Conservation (phyloP, 2,888 invertebrate genomes). For the Harpagoxenus sublaevis region DNA sequence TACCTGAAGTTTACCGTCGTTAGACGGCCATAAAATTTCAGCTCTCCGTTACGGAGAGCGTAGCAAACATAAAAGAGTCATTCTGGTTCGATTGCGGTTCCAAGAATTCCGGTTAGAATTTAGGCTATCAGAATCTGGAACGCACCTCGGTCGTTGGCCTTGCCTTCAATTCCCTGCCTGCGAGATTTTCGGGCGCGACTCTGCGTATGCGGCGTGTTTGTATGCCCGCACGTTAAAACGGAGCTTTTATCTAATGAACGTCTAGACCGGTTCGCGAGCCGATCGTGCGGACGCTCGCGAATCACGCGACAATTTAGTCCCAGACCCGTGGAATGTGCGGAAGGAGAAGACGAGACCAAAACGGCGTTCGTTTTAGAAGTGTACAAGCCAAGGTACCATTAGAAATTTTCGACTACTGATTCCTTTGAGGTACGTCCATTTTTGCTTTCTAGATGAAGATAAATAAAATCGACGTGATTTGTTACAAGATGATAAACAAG, state of each 20-base stretch:
- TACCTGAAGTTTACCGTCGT: conserved; percentile 51
- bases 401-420: background rate
- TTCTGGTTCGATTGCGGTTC: conserved; percentile 70
- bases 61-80: conserved; percentile 67
- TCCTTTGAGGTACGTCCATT: background rate
- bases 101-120: conserved; percentile 84
- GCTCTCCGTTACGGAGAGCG: conserved; percentile 15
- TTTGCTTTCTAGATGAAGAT: background rate
- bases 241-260: conserved; percentile 56
- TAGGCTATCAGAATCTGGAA: conserved; percentile 86
- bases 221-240: conserved; percentile 24
- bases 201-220: conserved; percentile 34
- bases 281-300: background rate
- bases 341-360: background rate
- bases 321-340: background rate
- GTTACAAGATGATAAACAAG: background rate
- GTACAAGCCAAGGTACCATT: background rate
- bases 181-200: conserved; percentile 68
- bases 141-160: conserved; percentile 83
- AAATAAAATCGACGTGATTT: background rate
- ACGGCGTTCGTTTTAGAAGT: background rate
- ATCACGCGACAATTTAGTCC: conserved; percentile 33
- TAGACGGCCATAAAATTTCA: conserved; percentile 62
- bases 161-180: conserved; percentile 73
- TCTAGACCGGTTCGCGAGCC: conserved; percentile 50